Conservation (phyloP, 1,140 invertebrate species). For the Medauroidea extradentata region DNA sequence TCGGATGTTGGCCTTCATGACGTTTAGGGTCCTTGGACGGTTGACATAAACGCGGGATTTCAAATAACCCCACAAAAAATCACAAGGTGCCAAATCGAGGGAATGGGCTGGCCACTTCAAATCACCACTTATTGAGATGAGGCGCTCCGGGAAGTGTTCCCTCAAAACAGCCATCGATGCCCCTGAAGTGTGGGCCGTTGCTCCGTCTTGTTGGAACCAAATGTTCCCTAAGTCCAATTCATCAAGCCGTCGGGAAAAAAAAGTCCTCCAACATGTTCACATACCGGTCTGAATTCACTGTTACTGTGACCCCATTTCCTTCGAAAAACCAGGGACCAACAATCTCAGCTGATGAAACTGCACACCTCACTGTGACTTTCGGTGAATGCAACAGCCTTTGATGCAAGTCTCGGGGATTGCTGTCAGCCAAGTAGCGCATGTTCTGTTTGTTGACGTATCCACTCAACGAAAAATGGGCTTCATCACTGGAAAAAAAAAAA, state of each 20-base stretch:
- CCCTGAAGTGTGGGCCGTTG: conserved; percentile 8
- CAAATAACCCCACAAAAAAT: too few species aligned
- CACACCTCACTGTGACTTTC: conserved; percentile 35
- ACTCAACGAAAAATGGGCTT: conserved; percentile 37
- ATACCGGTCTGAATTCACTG: conserved; percentile 24
- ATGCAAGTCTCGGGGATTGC: conserved; percentile 31
- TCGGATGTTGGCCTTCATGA: too few species aligned
- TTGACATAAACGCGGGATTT: too few species aligned
- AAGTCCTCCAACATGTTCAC: conserved; percentile 19
- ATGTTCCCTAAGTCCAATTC: conserved; percentile 12
- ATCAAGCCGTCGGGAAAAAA: conserved; percentile 21
- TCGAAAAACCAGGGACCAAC: conserved; percentile 28
- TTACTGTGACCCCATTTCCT: conserved; percentile 21
- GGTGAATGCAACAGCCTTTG: conserved; percentile 34
- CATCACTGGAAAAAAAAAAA: conserved; percentile 27
- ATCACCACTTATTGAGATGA: too few species aligned
- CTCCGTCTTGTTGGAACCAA: too few species aligned
- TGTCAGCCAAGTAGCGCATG: conserved; percentile 30
- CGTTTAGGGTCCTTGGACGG: too few species aligned
- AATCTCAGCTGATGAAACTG: conserved; percentile 19
- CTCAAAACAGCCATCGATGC: conserved; percentile 20
- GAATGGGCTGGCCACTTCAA: too few species aligned
- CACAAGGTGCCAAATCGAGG: too few species aligned
- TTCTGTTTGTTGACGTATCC: conserved; percentile 41
- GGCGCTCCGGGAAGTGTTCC: conserved; percentile 21